These are phyloP conservation scores for Tenthredo amoena DNA, from an alignment of 2,888 invertebrate species.

Conservation along the genomic window DNA sequence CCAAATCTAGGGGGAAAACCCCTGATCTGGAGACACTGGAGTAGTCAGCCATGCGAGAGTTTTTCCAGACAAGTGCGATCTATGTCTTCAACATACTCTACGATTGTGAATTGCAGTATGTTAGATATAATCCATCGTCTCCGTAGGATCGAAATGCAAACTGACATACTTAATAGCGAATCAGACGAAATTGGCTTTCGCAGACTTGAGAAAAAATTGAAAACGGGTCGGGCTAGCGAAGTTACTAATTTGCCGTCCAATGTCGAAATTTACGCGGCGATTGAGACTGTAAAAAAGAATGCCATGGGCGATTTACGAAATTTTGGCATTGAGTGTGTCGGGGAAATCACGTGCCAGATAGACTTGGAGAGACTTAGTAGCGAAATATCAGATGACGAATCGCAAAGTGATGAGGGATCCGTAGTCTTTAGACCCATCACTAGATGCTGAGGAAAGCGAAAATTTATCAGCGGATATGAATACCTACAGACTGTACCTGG, in stretches of 20 bases:
- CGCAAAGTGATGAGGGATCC: conserved; percentile 25
- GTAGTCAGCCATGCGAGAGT: conserved; percentile 57
- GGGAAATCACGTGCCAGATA: conserved; percentile 19
- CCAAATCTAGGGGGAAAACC: too few species aligned
- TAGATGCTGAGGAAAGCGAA: background rate
- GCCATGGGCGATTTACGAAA: background rate
- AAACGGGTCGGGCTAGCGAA: conserved; percentile 3
- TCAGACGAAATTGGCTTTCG: conserved; percentile 27
- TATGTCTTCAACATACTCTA: conserved; percentile 42
- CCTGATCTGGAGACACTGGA: background rate
- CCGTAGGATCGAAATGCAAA: conserved; percentile 34
- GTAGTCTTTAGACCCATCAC: conserved; percentile 13
- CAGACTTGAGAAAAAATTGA: conserved; percentile 5
- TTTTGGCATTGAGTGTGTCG: conserved; percentile 14
- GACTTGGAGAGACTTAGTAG: conserved; percentile 6
- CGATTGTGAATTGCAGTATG: conserved; percentile 33
- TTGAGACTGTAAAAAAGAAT: conserved; percentile 14
- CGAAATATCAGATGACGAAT: conserved; percentile 23
- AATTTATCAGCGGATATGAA: conserved; percentile 25
- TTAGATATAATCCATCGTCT: conserved; percentile 35
- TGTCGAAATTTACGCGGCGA: conserved; percentile 6
- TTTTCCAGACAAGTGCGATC: conserved; percentile 57
- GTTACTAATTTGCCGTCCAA: conserved; percentile 3
- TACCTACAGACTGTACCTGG: conserved; percentile 25
- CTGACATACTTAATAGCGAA: background rate